A percentile compares a stretch with the other conserved stretches of the same genome.
phyloP scores from a whole-genome alignment of 1,140 invertebrate species.

The Drosophila carrolli region DNA sequence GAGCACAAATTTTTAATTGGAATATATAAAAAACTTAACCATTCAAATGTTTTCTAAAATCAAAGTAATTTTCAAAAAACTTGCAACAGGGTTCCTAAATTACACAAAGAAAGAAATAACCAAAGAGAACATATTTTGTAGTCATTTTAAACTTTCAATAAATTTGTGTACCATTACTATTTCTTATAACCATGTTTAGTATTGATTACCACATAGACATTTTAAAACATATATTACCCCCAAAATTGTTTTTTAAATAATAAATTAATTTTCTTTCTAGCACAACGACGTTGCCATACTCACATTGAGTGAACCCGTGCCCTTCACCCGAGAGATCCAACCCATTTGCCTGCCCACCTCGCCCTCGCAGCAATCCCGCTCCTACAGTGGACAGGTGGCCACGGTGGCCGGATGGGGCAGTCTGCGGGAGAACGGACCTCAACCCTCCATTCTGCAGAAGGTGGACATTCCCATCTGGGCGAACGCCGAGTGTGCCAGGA shows the following conservation, averaged over 20 bases:
- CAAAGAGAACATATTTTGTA: too few species aligned
- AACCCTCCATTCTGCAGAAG: slow-evolving; percentile 92
- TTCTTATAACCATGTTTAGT: too few species aligned
- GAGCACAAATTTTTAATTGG: slow-evolving; percentile 4
- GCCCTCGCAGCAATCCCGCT: slow-evolving; percentile 78
- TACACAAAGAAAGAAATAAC: too few species aligned
- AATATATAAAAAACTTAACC: too few species aligned
- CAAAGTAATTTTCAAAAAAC: too few species aligned
- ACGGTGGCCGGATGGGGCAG: slow-evolving; percentile 92
- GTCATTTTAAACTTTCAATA: too few species aligned
- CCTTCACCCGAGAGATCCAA: slow-evolving; percentile 90
- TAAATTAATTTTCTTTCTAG: slow-evolving; percentile 40
- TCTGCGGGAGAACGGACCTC: slow-evolving; percentile 89
- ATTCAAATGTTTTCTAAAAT: too few species aligned
- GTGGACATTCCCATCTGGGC: slow-evolving; percentile 94
- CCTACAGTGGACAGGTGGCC: slow-evolving; percentile 89
- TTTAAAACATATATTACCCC: too few species aligned
- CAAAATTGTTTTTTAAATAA: too few species aligned
- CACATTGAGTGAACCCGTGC: slow-evolving; percentile 91
- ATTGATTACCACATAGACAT: too few species aligned
- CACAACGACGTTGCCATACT: slow-evolving; percentile 95
- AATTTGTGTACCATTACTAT: too few species aligned
- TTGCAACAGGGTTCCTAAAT: too few species aligned
- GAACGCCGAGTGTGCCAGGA: slow-evolving; percentile 90
- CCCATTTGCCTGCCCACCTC: slow-evolving; percentile 92